Base-by-base conservation (phyloP, 2,797 vertebrate species). In the Coccyzus lansbergi region DNA sequence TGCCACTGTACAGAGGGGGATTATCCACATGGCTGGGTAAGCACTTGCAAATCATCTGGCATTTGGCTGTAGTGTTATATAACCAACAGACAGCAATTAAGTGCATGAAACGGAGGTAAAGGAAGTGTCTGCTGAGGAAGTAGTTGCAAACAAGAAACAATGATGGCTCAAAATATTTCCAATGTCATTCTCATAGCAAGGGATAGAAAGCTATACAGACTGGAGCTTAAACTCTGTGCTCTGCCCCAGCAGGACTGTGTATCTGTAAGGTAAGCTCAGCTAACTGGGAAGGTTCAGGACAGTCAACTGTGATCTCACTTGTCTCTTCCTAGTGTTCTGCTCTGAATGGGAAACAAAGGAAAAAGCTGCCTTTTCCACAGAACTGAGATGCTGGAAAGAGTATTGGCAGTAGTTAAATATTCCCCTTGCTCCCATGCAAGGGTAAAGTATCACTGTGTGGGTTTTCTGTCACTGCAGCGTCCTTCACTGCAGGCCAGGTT, bases 21-120 rank as follows among this genome's bases (percentile, higher is more conserved):
- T 89, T 86, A 91, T 76, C 56, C 89, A 93, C 80, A 79, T 11
- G 87, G 80, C 83, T 91, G 60, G 71, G 90, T 65, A 89, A 85
- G 79, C 70, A 75, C 83, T 83, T 88, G 78, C 67, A 88, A 91
- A 93, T 88, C 83, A 93, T 67, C 59, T 84, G 80, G 82, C 70
- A 75, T 63, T 91, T 88, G 85, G 79, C 59, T 82, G 91, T 52
- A 72, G 24, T 9, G 21, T 93, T 93, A 92, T 5, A 56, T 53
- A 95, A 91, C 65, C 72, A 65, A 81, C 3, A 93, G 72, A 86
- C 18, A 91, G 87, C 70, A 95, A 94, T 74, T 88, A 88, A 79
- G 24, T 60, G 55, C 89, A 90, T 68, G 56, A 92, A 93, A 83
- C 49, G 89, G 76, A 95, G 86, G 87, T 63, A 93, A 88, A 93